Percentiles rank a stretch among this genome's conserved stretches.
Conservation (phyloP, 2,113 vertebrate genomes). For the Colinus virginianus region DNA sequence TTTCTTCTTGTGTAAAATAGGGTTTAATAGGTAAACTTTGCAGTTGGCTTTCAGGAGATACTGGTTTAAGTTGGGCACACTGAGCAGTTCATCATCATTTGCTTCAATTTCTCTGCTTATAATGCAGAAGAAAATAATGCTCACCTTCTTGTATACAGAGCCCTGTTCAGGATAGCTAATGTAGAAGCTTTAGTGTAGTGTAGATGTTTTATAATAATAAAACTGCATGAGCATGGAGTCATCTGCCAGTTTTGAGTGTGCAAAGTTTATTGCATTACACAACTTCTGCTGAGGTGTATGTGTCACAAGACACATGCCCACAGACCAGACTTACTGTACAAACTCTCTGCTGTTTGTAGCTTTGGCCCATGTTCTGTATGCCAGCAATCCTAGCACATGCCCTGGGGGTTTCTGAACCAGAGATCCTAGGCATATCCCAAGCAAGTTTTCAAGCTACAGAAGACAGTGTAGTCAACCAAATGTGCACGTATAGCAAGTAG, state of each 20-base stretch:
- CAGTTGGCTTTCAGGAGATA: background rate
- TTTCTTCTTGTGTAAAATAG: background rate
- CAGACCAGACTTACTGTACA: too few relatives aligned
- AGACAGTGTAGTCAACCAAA: background rate
- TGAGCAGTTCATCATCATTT: background rate
- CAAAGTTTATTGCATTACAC: background rate
- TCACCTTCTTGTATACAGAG: background rate
- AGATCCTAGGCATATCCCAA: background rate
- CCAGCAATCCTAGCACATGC: background rate
- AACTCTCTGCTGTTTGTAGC: background rate
- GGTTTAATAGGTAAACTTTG: background rate
- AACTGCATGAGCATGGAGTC: background rate
- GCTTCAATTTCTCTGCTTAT: background rate
- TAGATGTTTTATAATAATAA: background rate
- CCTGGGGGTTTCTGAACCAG: background rate
- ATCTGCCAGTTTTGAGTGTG: background rate
- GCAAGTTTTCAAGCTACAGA: background rate
- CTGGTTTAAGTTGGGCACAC: background rate
- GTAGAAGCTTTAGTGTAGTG: background rate
- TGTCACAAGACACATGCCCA: background rate
- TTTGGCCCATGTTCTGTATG: background rate
- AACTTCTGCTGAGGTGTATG: background rate
- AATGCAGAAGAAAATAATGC: background rate
- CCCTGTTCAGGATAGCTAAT: background rate
- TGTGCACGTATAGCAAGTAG: background rate